Conservation (phyloP, 2,113 vertebrate genomes). For the Perognathus longimembris region DNA sequence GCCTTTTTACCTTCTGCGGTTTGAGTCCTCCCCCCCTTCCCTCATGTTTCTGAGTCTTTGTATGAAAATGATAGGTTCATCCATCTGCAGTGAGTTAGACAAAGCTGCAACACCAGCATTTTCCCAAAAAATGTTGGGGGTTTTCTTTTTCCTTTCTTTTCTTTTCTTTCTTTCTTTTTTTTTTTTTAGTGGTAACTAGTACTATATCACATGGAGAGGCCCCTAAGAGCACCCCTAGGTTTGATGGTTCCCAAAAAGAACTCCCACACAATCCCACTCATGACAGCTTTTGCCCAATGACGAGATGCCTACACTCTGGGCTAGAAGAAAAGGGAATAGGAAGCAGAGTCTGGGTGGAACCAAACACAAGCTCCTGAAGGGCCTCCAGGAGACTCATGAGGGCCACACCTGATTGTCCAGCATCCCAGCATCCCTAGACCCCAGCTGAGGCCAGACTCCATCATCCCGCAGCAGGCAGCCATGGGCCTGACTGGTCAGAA, state of each 20-base stretch:
- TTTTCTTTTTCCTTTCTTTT: too few relatives aligned
- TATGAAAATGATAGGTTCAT: background rate
- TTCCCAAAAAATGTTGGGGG: background rate
- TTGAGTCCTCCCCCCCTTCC: too few relatives aligned
- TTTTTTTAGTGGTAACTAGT: background rate
- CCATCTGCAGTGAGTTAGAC: background rate
- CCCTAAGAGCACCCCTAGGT: background rate
- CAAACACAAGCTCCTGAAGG: background rate
- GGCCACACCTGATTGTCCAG: too few relatives aligned
- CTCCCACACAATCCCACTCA: background rate
- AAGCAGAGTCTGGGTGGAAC: background rate
- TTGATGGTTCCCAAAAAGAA: background rate
- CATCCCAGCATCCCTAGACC: background rate
- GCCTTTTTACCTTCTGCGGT: background rate
- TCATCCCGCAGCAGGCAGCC: background rate
- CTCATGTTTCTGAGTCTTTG: slow-evolving; percentile 15
- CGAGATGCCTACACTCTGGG: background rate
- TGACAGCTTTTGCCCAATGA: background rate
- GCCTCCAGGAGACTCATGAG: background rate
- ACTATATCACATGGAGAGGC: background rate
- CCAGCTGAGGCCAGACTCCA: background rate
- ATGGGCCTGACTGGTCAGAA: slow-evolving; percentile 20
- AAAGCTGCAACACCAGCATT: background rate
- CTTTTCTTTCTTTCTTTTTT: too few relatives aligned
- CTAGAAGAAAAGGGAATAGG: background rate